Evolutionary conservation across 2,113 vertebrate species (phyloP), one percentile per base, ranked within the genome.

Genomic region (Gobiocypris rarus): DNA sequence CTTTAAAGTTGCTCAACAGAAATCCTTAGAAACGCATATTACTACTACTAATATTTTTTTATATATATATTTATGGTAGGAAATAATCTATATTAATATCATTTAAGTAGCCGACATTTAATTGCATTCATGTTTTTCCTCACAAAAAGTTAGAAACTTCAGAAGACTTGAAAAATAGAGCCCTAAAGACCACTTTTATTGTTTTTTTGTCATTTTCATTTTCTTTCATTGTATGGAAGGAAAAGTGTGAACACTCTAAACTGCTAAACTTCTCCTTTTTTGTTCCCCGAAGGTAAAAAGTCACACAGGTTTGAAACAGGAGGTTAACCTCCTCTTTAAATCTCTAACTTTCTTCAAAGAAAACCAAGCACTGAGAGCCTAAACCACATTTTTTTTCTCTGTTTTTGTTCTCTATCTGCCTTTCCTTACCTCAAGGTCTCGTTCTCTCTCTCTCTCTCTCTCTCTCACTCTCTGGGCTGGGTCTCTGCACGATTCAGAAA

Each of bases 361-460:
- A 38, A 69, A 38, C 26, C 17, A 17, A 31, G 15, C 48, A 52
- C 73, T 52, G 26, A 15, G 28, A 31, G 31, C 31, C 54, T 28
- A 26, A 22, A 38, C 11, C 34, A 38, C 26, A 78, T 28, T 79
- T 28, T 34, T 26, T 71, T 28, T 41, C 84, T 80, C 73, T 13
- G 8, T 69, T 19, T 65, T 11, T 67, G 10, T 52, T 10, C 82
- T 85, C 61, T 81, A 41, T 85, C 31, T 1, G 58, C 48, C n/a
- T 73, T 24, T 85, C 54, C 13, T 19, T 43, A 38, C 26, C 77
- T 67, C 65, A 41, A 70, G 28, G 14, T 58, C 50, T 70, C 61
- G 3, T 28, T n/a, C 50, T 58, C 83, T 88, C 85, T 86, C 75
- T 88, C 85, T 86, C 75, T n/a, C 50, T 58, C 83, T 88, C 85